Base-by-base conservation (phyloP, 2,888 invertebrate species). In the Sepioteuthis lessoniana region DNA sequence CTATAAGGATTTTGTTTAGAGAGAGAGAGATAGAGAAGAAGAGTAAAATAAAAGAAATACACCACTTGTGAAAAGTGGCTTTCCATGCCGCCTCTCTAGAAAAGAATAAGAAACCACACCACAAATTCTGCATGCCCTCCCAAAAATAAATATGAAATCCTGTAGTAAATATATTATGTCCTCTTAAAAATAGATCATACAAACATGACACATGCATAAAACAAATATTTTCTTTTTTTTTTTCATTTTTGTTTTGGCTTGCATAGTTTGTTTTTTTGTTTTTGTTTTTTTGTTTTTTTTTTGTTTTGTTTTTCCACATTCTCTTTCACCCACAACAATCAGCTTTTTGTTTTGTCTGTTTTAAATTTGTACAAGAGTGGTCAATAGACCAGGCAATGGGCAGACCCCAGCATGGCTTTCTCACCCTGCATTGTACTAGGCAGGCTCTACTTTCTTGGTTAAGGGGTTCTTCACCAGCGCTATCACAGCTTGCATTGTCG, bases 141-240 rank as follows among this genome's bases (percentile, higher is more conserved):
- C 37, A 50, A 93, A 60, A 93, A 93, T 93, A 93, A 93, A 93
- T 93, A 93, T 93, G 50, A 93, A 92, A 93, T 60, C 38, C 38
- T 93, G 93, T 93, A 60, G 93, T 93, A 93, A 93, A 93, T 93
- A 93, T 93, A 93, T 93, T 93, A 93, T 93, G 50, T 93, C 93
- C 55, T 93, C 47, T 93, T 93, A 93, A 60, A 93, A 93, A 93
- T 60, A 60, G 38, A 92, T 92, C 92, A 92, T 92, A 92, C 92
- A 60, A 93, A 50, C 93, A 93, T 93, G 46, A 50, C 93, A 93
- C 93, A 93, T 60, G 60, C 93, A 93, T 60, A 37, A 37, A 93
- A 47, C 55, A 93, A 93, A 93, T 60, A 60, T 60, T 60, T 93
- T 93, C n/a, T 16, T 90, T 93, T 0, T 92, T 47, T 93, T 55